Evolutionary conservation across 2,797 vertebrate genomes (phyloP), one percentile per base, ranked within the genome.

Genomic region (Nyctalus aviator): DNA sequence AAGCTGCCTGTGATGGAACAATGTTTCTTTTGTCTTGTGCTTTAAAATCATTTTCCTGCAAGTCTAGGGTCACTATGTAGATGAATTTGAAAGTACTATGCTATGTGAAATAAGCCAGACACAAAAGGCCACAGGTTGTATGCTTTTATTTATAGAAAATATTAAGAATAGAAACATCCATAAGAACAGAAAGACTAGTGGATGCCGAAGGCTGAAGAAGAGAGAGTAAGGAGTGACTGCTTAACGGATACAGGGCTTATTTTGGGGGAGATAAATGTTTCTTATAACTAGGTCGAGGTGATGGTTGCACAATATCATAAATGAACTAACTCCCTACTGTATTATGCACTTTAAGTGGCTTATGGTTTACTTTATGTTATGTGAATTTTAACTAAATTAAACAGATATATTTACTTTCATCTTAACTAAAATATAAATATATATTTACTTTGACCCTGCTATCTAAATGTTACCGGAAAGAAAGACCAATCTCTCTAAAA

Each of bases 381-480:
- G 30, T 84, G 44, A 68, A 32, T 50, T 59, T 84, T 50, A 59
- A 32, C 55, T 50, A 41, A 27, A 57, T 20, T 71, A 77, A 64
- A 44, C 23, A 41, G 20, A 57, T 21, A 41, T 41, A 57, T 64
- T 64, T 64, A 64, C 13, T 64, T n/a, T 64, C 3, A 64, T 64
- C 30, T 64, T 30, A n/a, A 64, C 30, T 64, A 64, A n/a, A 64
- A 64, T 64, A 64, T 64, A 64, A 64, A n/a, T 64, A 64, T 30
- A 62, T 44, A 41, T 81, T 73, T 9, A 76, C n/a, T 68, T 72
- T 30, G 46, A 92, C 59, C 59, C 23, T 89, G 10, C 53, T 83
- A 71, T 95, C 57, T 86, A 93, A 90, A 90, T 92, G 77, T 94
- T 95, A 57, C 85, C 92, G 96, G 90, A 92, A 95, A 90, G 77